Evolutionary conservation across 2,888 invertebrate genomes (phyloP), one percentile per base, ranked within the genome.

Genomic region (Mesorhabditis sp.): DNA sequence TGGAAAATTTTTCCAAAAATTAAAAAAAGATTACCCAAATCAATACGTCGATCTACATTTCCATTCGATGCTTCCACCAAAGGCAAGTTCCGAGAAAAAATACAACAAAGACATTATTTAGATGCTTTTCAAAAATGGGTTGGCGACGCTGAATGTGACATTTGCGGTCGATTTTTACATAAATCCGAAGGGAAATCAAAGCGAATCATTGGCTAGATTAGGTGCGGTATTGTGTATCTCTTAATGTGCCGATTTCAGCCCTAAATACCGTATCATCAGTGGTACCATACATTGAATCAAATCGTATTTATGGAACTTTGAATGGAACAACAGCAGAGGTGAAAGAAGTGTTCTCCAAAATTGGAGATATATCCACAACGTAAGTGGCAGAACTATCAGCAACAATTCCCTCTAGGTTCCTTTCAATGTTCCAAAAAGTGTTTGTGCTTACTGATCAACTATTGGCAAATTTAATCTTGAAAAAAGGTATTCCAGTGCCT

Each of bases 401-500:
- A 4, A 13, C 13, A 1, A 28, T 68, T 72, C 13, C 1, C 72
- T 77, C 62, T 70, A 80, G 78, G 42, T 80, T 82, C 72, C 71
- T 82, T 43, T 66, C 42, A 10, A 70, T 73, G 4, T 75, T 83
- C 61, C 70, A 76, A 2, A 63, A 70, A 4, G 61, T 82, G 43
- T 67, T 82, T 43, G 69, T 73, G 5, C 70, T 81, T 65, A 70
- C 82, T 6, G 69, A 80, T 43, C 70, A 76, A 42, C 70, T 78
- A 13, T 65, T 76, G 1, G 73, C 77, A 5, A 70, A 77, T 5
- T 72, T 77, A 0, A 70, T 77, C 2, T 71, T 83, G 6, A 67
- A 70, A 10, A 73, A 79, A 3, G 83, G 83, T 10, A 70, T 83
- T 10, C 82, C 81, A 7, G 75, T 83, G 63, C 83, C 83, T 2